phyloP scores from a whole-genome alignment of 2,113 vertebrate genomes.

The Lamprotornis superbus region DNA sequence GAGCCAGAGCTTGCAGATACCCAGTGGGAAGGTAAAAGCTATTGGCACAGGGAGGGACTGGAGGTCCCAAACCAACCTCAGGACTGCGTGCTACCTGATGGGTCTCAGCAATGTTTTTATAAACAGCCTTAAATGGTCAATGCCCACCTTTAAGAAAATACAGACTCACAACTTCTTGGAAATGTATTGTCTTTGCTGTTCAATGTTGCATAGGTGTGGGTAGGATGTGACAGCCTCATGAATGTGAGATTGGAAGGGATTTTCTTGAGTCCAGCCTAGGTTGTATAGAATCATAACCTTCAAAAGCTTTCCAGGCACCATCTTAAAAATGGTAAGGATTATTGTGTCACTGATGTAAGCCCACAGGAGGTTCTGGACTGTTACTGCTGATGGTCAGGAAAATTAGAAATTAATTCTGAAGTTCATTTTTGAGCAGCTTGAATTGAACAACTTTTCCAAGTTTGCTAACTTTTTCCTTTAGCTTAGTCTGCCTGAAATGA shows the following conservation, averaged over 20 bases:
- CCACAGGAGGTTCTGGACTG: background rate
- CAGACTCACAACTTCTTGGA: background rate
- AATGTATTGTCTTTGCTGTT: background rate
- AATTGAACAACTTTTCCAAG: background rate
- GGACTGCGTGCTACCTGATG: background rate
- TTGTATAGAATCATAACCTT: background rate
- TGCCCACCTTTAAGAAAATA: background rate
- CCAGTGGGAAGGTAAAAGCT: rapidly evolving
- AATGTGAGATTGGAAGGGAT: background rate
- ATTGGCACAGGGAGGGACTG: rapidly evolving
- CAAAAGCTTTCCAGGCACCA: background rate
- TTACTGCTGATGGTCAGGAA: background rate
- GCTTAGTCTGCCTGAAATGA: background rate
- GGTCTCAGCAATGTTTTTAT: background rate
- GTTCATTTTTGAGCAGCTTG: background rate
- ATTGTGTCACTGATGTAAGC: background rate
- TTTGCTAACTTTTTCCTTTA: background rate
- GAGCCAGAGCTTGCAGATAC: rapidly evolving
- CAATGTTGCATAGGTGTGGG: rapidly evolving
- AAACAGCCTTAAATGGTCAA: background rate
- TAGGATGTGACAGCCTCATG: background rate
- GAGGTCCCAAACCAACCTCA: background rate
- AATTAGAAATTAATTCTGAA: background rate
- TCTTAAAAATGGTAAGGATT: background rate
- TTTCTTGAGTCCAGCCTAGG: background rate